Evolutionary conservation across 1,140 invertebrate species (phyloP), one percentile per base, ranked within the genome.

Genomic region (Aporrectodea caliginosa): DNA sequence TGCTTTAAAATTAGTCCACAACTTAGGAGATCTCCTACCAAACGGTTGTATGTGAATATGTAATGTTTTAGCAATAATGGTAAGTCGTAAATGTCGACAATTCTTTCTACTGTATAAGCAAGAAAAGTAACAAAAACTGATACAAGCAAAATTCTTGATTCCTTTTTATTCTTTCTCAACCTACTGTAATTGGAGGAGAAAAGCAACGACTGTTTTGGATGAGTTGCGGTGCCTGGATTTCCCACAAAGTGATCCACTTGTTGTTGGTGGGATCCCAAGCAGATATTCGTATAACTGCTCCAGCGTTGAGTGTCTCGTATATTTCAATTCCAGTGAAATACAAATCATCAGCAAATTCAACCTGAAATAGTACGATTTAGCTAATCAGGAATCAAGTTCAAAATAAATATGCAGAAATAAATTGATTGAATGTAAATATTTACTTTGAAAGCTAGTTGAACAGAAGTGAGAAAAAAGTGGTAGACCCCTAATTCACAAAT

Each of bases 221-320:
- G 70, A 72, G 70, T 14, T 32, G 70, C 2, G 70, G 70, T n/a
- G 2, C 27, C 31, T 72, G 2, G 6, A 22, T 12, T 2, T 72
- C n/a, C 70, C 70, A 72, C 6, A 72, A 72, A 71, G 69, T 78
- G 2, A 70, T 73, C 79, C 79, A 80, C 33, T 80, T 78, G 31
- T 73, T 73, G 34, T 78, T 69, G 12, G 2, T 14, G 43, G 6
- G 6, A 58, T 58, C 22, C 6, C 22, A 58, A 33, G 76, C 31
- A 43, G 76, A 72, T 31, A 80, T 78, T 78, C 27, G 29, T 1
- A 73, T 1, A 16, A 80, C n/a, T 0, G 16, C 33, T 31, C 75
- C 79, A 58, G 79, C 30, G 77, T 80, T 30, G 58, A 35, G 73
- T n/a, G 76, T 80, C 33, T 80, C 79, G 70, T 78, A 80, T 22